These are phyloP conservation scores for Eulemur rubriventer DNA, from an alignment of 2,797 vertebrate species.

Conservation along the genomic window DNA sequence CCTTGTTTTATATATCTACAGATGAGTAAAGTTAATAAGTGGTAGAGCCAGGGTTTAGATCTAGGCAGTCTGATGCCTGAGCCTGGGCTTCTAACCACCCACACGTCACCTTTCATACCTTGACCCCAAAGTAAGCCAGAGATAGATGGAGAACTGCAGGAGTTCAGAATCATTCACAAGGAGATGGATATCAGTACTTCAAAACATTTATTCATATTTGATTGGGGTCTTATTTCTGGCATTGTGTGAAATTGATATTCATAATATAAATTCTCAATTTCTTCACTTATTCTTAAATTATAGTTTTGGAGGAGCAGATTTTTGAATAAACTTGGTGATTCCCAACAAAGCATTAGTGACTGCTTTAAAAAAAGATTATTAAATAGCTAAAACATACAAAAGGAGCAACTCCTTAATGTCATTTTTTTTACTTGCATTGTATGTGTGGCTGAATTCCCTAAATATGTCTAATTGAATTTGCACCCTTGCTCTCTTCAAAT, in stretches of 20 bases:
- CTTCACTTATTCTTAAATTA: not conserved
- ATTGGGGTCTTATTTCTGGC: not conserved
- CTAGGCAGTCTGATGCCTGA: not conserved
- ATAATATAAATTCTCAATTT: not conserved
- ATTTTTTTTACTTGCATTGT: not conserved
- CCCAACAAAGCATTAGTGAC: not conserved
- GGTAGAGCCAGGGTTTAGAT: not conserved
- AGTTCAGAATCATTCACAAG: not conserved
- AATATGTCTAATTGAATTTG: not conserved
- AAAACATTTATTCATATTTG: not conserved
- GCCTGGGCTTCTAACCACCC: not conserved
- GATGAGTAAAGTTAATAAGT: not conserved
- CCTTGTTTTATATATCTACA: not conserved
- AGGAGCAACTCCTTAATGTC: not conserved
- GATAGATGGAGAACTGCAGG: accelerated
- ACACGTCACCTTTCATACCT: not conserved
- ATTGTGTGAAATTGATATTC: not conserved
- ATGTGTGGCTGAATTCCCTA: not conserved
- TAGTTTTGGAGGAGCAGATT: not conserved
- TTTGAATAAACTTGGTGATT: not conserved
- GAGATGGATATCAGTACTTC: not conserved
- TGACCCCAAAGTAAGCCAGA: not conserved
- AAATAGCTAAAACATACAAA: not conserved
- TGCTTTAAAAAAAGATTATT: not conserved
- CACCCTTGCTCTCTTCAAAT: not conserved